Conservation (phyloP, 2,797 vertebrate genomes). For the Myoxocephalus aenaeus region DNA sequence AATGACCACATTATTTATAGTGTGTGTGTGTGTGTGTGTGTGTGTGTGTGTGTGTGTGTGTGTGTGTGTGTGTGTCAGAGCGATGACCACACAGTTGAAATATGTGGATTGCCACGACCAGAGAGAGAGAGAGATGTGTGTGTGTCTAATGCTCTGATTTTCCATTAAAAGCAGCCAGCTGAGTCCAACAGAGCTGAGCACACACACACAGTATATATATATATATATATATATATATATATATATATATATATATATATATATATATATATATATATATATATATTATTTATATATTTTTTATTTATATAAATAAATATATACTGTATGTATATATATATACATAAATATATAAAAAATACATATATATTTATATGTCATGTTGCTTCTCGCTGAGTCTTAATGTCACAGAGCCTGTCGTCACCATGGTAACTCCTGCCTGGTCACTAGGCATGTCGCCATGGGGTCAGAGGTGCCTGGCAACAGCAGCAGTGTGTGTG, state of each 20-base stretch:
- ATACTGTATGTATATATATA: too few species aligned
- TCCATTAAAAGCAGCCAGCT: slow-evolving; percentile 77
- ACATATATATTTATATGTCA: too few species aligned
- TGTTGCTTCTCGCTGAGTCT: slow-evolving; percentile 43
- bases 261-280: background rate
- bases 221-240: too few species aligned
- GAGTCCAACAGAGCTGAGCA: slow-evolving; percentile 45
- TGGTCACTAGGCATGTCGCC: slow-evolving; percentile 58
- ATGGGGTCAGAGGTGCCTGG: slow-evolving; percentile 78
- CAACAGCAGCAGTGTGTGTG: slow-evolving; percentile 55
- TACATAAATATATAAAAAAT: background rate
- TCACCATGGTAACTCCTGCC: slow-evolving; percentile 76
- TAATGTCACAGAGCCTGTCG: slow-evolving; percentile 44
- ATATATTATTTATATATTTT: background rate
- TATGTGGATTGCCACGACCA: slow-evolving; percentile 49
- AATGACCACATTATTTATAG: slow-evolving; percentile 38
- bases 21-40: slow-evolving; percentile 7
- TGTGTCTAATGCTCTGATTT: slow-evolving; percentile 65
- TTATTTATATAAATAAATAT: too few species aligned
- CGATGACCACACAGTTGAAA: slow-evolving; percentile 59
- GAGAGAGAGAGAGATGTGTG: slow-evolving; percentile 19
- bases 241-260: too few species aligned
- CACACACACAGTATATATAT: background rate
- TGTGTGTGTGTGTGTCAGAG: slow-evolving; percentile 6
- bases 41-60: slow-evolving; percentile 8